Conservation (phyloP, 2,113 vertebrate genomes). For the Mormyrus iriodes region DNA sequence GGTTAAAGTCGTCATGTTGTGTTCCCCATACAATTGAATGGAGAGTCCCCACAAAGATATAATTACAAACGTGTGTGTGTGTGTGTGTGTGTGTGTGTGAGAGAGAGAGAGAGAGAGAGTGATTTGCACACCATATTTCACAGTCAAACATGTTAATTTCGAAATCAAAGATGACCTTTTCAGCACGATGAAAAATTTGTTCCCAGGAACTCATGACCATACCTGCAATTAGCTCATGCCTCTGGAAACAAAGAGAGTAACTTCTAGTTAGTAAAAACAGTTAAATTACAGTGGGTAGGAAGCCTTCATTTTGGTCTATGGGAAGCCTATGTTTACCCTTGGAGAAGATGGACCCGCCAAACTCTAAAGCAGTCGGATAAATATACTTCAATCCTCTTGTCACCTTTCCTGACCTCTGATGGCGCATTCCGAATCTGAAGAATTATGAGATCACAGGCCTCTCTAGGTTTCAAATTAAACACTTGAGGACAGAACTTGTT, state of each 20-base stretch:
- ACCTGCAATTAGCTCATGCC: conserved; percentile 11
- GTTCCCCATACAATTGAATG: neutral
- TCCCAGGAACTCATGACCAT: neutral
- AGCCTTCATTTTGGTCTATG: conserved; percentile 15
- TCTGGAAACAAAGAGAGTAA: conserved; percentile 6
- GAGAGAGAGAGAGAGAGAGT: no score
- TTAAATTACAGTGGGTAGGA: conserved; percentile 9
- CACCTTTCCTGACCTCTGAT: conserved; percentile 11
- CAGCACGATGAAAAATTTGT: neutral
- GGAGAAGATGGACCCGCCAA: neutral
- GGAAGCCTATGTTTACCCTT: conserved; percentile 15
- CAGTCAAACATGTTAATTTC: neutral
- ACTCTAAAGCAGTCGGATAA: neutral
- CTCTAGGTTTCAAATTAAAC: neutral
- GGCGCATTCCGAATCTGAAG: neutral
- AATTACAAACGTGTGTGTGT: neutral
- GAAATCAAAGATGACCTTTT: neutral
- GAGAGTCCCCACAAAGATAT: neutral
- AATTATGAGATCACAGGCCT: neutral
- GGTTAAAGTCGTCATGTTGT: no score
- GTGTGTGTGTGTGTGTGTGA: neutral
- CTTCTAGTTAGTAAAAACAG: conserved; percentile 17
- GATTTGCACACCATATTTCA: neutral
- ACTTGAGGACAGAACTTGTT: neutral
- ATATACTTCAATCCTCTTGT: neutral